These are phyloP conservation scores for Diaperis boleti DNA, from an alignment of 2,888 invertebrate genomes.

Conservation along the genomic window DNA sequence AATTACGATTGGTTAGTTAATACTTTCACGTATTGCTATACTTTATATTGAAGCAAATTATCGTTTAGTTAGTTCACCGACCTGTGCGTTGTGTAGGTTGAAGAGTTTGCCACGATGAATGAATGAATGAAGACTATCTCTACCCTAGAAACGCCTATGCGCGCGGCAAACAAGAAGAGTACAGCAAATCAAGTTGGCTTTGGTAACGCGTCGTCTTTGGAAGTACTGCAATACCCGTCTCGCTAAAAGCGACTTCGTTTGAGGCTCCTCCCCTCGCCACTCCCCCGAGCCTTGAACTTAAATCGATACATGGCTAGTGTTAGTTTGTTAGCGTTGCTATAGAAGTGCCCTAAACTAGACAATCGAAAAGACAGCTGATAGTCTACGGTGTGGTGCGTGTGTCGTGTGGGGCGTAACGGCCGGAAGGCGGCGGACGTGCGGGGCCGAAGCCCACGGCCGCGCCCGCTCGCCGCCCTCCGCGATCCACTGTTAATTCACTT, in stretches of 20 bases:
- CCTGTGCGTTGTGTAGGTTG: conserved; percentile 33
- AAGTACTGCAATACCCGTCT: conserved; percentile 29
- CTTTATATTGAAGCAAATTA: conserved; percentile 48
- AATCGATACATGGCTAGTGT: conserved; percentile 1
- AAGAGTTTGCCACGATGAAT: conserved; percentile 1
- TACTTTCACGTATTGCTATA: conserved; percentile 52
- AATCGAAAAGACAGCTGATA: conserved; percentile 10
- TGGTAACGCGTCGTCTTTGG: conserved; percentile 31
- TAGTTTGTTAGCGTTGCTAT: conserved; percentile 3
- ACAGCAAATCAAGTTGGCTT: conserved; percentile 33
- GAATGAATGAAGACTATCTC: not conserved
- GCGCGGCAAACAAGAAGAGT: conserved; percentile 20
- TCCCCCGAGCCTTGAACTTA: not conserved
- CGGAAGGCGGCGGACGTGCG: too few relatives aligned
- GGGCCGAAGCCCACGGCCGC: too few relatives aligned
- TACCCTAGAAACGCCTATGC: conserved; percentile 22
- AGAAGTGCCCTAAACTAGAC: conserved; percentile 12
- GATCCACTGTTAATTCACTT: conserved; percentile 30
- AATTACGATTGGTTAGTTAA: conserved; percentile 3
- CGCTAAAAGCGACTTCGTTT: conserved; percentile 8
- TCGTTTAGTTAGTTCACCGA: conserved; percentile 27
- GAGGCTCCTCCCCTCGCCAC: not conserved
- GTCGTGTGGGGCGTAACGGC: too few relatives aligned
- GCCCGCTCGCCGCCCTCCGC: too few relatives aligned
- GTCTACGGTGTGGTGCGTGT: conserved; percentile 8